Conservation (phyloP, 2,113 vertebrate species). For the Bombycilla garrulus region DNA sequence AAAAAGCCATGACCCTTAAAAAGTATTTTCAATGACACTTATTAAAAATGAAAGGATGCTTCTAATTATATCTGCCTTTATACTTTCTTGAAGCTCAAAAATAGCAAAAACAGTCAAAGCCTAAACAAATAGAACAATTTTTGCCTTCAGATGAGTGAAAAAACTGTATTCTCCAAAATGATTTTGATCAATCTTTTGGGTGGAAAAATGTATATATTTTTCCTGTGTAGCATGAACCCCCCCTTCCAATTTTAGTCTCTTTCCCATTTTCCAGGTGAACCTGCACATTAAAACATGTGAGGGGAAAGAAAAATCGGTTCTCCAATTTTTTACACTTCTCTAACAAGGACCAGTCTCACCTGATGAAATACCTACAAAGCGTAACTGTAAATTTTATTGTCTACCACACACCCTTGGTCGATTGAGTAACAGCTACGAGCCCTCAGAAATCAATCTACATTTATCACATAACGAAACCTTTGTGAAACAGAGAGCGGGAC, state of each 20-base stretch:
- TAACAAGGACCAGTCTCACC: constrained; percentile 29
- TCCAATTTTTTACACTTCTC: not conserved
- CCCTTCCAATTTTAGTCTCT: not conserved
- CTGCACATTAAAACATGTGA: not conserved
- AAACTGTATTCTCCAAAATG: not conserved
- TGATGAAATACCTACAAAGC: constrained; percentile 37
- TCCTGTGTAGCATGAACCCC: accelerated
- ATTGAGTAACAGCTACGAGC: not conserved
- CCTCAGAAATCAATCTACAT: constrained; percentile 47
- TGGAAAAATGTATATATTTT: not conserved
- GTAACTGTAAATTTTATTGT: constrained; percentile 1
- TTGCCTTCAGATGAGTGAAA: not conserved
- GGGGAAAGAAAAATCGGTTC: not conserved
- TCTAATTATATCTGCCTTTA: not conserved
- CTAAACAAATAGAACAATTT: not conserved
- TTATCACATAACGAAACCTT: not conserved
- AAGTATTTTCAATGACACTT: not conserved
- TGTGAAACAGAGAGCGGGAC: not conserved
- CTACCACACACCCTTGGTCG: constrained; percentile 23
- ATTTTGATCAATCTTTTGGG: not conserved
- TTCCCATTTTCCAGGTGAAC: not conserved
- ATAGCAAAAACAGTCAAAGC: not conserved
- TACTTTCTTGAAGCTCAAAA: not conserved
- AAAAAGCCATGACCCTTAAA: not conserved
- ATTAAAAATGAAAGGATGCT: not conserved